These are phyloP conservation scores for Ceratosolen solmsi DNA, from an alignment of 1,140 invertebrate genomes.

Conservation along the genomic window DNA sequence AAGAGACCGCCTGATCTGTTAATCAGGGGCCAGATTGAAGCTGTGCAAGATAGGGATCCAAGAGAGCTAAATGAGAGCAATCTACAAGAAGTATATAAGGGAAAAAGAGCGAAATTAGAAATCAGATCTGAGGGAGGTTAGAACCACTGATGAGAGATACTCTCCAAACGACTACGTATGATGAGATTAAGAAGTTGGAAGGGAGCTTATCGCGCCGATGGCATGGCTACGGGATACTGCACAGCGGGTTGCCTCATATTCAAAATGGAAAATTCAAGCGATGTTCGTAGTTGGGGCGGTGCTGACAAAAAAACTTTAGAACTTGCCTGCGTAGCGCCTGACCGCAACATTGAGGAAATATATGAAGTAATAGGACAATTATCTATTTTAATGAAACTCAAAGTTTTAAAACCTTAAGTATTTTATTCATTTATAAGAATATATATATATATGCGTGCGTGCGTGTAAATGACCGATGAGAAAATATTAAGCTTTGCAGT, in stretches of 20 bases:
- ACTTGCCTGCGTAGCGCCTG: too few relatives aligned
- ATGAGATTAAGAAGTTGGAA: neutral
- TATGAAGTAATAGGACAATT: too few relatives aligned
- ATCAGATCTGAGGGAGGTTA: neutral
- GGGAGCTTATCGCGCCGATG: neutral
- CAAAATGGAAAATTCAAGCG: neutral
- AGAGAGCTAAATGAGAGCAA: neutral
- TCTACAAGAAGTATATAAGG: neutral
- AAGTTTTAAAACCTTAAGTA: too few relatives aligned
- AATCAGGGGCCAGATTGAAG: too few relatives aligned
- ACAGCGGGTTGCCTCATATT: neutral
- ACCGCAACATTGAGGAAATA: too few relatives aligned
- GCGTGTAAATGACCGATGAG: too few relatives aligned
- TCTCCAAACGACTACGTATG: neutral
- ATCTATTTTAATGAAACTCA: too few relatives aligned
- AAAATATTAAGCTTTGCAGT: too few relatives aligned
- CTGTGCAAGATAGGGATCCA: neutral
- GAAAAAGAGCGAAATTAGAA: neutral
- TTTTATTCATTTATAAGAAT: too few relatives aligned
- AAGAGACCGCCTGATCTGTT: too few relatives aligned
- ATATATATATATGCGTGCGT: too few relatives aligned
- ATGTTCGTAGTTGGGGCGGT: neutral
- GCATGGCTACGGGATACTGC: neutral
- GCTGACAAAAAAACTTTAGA: neutral
- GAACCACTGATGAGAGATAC: too few relatives aligned